These are phyloP conservation scores for Scaptomyza cyrtandrae DNA, from an alignment of 2,888 invertebrate genomes.

Conservation along the genomic window DNA sequence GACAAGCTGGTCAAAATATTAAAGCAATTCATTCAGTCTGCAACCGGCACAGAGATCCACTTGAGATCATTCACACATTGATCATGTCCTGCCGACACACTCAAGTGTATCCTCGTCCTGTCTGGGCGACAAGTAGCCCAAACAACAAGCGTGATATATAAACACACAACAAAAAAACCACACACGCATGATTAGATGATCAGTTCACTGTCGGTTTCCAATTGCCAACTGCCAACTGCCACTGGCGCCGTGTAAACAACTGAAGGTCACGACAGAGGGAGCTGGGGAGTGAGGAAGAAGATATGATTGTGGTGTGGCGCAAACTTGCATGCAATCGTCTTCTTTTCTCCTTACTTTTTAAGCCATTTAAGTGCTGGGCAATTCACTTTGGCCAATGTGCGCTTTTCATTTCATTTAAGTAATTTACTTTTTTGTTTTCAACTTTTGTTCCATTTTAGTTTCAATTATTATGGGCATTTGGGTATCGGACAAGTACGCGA, in stretches of 20 bases:
- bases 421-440: conserved; percentile 39
- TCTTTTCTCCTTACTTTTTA: conserved; percentile 47
- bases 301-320: neutral
- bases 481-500: conserved; percentile 65
- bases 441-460: conserved; percentile 32
- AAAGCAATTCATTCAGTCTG: conserved; percentile 48
- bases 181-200: conserved; percentile 71
- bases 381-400: conserved; percentile 75
- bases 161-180: conserved; percentile 57
- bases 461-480: conserved; percentile 50
- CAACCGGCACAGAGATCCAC: conserved; percentile 39
- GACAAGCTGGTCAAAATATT: conserved; percentile 56
- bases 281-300: neutral
- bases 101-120: conserved; percentile 58
- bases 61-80: conserved; percentile 72
- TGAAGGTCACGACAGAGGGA: conserved; percentile 35
- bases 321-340: neutral
- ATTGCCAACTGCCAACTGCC: conserved; percentile 60
- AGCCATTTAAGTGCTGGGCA: conserved; percentile 74
- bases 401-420: conserved; percentile 67
- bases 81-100: conserved; percentile 61
- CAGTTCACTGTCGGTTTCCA: conserved; percentile 19
- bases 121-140: conserved; percentile 53
- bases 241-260: conserved; percentile 29
- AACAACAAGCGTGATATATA: conserved; percentile 64